phyloP scores from a whole-genome alignment of 64 coral and sea anemone genomes.

The Orbicella faveolata region DNA sequence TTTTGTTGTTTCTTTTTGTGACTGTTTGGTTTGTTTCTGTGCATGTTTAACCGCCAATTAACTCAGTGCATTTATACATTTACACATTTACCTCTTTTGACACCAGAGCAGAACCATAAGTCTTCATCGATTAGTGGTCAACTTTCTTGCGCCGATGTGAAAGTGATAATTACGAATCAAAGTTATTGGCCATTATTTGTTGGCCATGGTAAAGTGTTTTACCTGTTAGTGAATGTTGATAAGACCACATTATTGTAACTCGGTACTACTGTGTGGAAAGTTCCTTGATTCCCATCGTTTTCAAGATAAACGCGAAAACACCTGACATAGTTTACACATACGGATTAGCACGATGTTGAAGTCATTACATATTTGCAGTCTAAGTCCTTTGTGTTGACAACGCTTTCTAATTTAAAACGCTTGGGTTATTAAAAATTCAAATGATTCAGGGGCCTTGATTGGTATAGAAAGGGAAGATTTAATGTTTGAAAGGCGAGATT shows the following conservation, averaged over 20 bases:
- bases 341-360: not conserved
- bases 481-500: constrained; percentile 4
- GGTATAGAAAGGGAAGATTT: constrained; percentile 1
- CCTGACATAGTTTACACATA: not conserved
- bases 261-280: no score
- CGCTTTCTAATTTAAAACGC: constrained; percentile 1
- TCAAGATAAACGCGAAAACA: no score
- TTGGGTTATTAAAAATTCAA: constrained; percentile 22
- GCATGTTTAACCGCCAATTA: not conserved
- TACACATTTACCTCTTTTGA: not conserved
- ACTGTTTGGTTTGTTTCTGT: not conserved
- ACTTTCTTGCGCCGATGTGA: not conserved
- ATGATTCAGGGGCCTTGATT: not conserved
- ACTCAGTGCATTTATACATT: not conserved
- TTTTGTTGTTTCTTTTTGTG: not conserved
- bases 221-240: not conserved
- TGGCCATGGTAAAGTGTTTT: not conserved
- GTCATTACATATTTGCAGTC: not conserved
- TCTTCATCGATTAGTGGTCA: not conserved
- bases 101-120: not conserved
- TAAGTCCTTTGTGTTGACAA: not conserved
- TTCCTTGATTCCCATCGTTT: no score
- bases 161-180: not conserved
- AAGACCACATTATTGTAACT: not conserved
- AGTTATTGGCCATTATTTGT: not conserved